These are phyloP conservation scores for Tyrophagus putrescentiae DNA, from an alignment of 1,140 invertebrate genomes.

Conservation along the genomic window DNA sequence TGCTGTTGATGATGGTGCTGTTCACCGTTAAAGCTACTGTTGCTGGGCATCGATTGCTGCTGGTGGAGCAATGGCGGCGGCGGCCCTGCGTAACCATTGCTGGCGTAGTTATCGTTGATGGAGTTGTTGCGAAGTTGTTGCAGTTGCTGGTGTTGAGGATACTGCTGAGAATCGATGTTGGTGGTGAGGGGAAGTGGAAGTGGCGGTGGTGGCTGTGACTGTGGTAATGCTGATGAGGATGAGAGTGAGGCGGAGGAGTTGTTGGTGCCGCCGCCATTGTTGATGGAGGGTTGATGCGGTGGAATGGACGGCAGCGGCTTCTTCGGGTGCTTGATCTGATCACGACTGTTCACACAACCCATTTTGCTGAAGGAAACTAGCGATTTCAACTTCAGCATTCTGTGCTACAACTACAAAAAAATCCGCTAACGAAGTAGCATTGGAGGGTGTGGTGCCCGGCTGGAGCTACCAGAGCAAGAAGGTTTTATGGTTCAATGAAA, in stretches of 20 bases:
- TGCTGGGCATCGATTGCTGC: neutral
- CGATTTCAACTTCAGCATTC: constrained; percentile 12
- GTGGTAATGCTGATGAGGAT: neutral
- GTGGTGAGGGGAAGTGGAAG: neutral
- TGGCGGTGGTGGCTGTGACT: neutral
- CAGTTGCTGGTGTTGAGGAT: constrained; percentile 4
- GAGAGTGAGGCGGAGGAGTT: neutral
- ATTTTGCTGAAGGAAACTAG: constrained; percentile 5
- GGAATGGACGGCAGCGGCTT: constrained; percentile 9
- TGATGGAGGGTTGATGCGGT: neutral
- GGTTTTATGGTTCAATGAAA: no score
- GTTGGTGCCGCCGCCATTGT: neutral
- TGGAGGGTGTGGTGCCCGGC: no score
- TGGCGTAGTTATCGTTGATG: no score
- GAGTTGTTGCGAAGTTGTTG: neutral
- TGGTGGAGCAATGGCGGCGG: neutral
- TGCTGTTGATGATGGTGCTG: neutral
- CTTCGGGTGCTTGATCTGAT: constrained; percentile 12
- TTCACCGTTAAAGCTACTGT: neutral
- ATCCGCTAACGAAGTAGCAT: no score
- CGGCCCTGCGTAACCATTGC: no score
- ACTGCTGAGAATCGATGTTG: neutral
- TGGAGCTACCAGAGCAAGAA: no score
- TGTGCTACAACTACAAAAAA: no score
- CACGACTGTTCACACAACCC: neutral